Conservation (phyloP, 2,113 vertebrate species). For the Varanus komodoensis region DNA sequence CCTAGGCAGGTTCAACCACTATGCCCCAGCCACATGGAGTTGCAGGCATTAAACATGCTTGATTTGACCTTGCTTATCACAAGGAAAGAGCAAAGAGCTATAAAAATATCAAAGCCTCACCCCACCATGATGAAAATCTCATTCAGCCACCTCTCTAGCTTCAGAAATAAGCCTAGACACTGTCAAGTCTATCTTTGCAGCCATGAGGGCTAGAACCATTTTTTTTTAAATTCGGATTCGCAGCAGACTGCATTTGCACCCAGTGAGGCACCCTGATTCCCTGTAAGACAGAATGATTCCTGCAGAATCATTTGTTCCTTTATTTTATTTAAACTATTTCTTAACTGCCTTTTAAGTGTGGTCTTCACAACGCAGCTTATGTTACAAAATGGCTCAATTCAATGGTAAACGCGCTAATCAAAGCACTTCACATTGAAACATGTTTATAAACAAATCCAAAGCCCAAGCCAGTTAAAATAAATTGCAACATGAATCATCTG, state of each 20-base stretch:
- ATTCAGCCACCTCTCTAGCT: not conserved
- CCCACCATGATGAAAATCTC: not conserved
- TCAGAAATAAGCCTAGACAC: not conserved
- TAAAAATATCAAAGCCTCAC: not conserved
- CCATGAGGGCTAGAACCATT: not conserved
- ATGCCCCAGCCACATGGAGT: no score
- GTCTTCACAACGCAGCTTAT: not conserved
- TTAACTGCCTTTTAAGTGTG: not conserved
- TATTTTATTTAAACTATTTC: not conserved
- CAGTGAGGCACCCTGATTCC: no score
- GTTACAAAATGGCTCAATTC: not conserved
- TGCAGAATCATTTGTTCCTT: not conserved
- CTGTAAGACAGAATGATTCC: no score
- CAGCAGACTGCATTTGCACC: not conserved
- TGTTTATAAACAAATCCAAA: not conserved
- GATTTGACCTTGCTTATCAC: not conserved
- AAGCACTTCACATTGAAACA: not conserved
- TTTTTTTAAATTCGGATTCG: no score
- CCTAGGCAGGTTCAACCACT: no score
- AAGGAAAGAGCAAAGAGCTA: no score
- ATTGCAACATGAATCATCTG: not conserved
- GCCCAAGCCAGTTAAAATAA: not conserved
- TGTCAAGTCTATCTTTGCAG: not conserved
- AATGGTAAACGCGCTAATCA: not conserved
- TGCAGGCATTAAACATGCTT: not conserved